Conservation (phyloP, 2,113 vertebrate genomes). For the Struthio camelus region DNA sequence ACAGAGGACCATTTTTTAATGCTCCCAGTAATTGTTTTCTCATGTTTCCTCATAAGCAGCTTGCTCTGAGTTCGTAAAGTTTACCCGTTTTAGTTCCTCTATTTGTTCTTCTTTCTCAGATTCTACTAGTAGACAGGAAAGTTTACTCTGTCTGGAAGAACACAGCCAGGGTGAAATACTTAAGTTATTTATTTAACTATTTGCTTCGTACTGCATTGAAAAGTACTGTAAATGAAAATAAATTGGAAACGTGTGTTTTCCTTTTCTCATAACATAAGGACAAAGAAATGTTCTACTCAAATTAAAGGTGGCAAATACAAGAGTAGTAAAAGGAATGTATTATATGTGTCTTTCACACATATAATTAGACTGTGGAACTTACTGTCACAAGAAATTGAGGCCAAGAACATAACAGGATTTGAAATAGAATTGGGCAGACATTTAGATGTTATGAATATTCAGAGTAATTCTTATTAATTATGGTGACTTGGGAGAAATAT, state of each 20-base stretch:
- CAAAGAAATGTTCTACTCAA: not conserved
- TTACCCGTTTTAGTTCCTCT: not conserved
- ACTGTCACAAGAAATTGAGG: constrained; percentile 6
- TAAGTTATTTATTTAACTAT: constrained; percentile 16
- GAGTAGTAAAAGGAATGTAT: not conserved
- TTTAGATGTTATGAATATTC: not conserved
- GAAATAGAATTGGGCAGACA: not conserved
- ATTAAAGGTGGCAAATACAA: constrained; percentile 27
- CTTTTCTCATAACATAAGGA: constrained; percentile 1
- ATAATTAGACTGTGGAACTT: constrained; percentile 1
- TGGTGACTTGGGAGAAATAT: not conserved
- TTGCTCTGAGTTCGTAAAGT: not conserved
- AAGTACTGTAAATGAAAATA: not conserved
- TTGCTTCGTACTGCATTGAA: not conserved
- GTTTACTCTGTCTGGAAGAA: not conserved
- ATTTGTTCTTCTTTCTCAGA: not conserved
- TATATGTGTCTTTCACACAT: not conserved
- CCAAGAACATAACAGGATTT: not conserved
- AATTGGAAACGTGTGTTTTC: constrained; percentile 38
- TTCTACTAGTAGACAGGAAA: not conserved
- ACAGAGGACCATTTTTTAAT: not conserved
- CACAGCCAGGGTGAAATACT: not conserved
- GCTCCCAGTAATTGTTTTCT: not conserved
- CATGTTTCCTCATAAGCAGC: not conserved
- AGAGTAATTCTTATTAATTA: not conserved